These are phyloP conservation scores for Drosophila melanogaster DNA, from an alignment of 1,140 invertebrate species.

Conservation along the genomic window DNA sequence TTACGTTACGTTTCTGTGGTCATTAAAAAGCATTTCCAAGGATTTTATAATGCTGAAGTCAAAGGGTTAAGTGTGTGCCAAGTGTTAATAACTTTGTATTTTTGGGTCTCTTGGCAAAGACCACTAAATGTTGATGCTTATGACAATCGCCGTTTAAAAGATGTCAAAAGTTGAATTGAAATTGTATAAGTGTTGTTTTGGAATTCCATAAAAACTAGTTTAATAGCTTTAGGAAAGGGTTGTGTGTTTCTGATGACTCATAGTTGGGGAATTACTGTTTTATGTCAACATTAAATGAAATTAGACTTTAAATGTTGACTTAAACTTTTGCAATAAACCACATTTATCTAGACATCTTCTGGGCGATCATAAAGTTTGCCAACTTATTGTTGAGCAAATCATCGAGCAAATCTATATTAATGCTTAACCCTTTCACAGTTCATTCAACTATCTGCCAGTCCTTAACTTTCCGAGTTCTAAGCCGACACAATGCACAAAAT, in stretches of 20 bases:
- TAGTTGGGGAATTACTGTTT: too few relatives aligned
- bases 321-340: constrained; percentile 8
- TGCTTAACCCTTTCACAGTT: constrained; percentile 39
- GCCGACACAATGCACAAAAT: constrained; percentile 44
- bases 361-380: constrained; percentile 21
- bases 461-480: constrained; percentile 18
- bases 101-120: background rate
- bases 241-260: background rate
- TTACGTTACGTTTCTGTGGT: constrained; percentile 42
- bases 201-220: background rate
- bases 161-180: background rate
- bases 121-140: constrained; percentile 36
- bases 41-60: constrained; percentile 31
- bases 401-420: constrained; percentile 39
- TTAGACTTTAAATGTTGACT: background rate
- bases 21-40: constrained; percentile 56
- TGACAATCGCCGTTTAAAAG: constrained; percentile 9
- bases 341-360: constrained; percentile 8
- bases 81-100: constrained; percentile 33
- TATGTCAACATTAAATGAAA: background rate
- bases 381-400: constrained; percentile 30
- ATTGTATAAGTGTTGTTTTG: background rate
- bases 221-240: background rate
- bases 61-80: constrained; percentile 21
- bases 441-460: constrained; percentile 43